Base-by-base conservation (phyloP, 2,113 vertebrate genomes). In the Bagarius yarrelli region DNA sequence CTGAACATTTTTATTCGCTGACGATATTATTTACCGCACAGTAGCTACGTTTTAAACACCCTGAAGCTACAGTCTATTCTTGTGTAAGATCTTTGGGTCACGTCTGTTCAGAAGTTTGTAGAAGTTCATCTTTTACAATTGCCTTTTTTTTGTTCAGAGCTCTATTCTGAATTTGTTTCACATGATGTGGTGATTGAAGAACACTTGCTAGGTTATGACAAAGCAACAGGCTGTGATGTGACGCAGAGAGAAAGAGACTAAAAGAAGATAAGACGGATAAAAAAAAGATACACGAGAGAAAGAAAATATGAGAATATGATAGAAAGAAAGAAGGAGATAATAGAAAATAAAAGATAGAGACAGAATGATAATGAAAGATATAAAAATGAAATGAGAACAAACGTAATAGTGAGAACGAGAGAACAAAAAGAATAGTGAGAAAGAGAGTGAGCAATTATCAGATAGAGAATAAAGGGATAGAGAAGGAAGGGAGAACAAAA, bases 141-240 rank as follows among this genome's bases (percentile, higher is more conserved):
- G 82, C 83, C 79, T 88, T 90, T 86, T 85, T 85, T 87, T 83
- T 67, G 79, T 83, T 86, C 75, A 84, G 86, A 71, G 88, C 66
- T 85, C 14, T 11, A 74, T 87, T 83, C 82, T 69, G 79, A 83
- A 82, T 83, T 70, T 27, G 76, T 85, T 82, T 50, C 81, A 83
- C 85, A 88, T 86, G 86, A 89, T 88, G 88, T 87, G 88, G 81
- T 85, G 84, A 88, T 89, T 89, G 85, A 78, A 86, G 81, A 88
- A 83, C 83, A 87, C 88, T 85, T 83, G 73, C 84, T 91, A 88
- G 90, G 90, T 88, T 89, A 86, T 90, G 90, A 91, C 87, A 91
- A 83, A 91, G 85, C 86, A 91, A 90, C 75, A 85, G 88, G 86
- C 88, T 86, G 87, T 89, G 87, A 90, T 92, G 91, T 89, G 84